A percentile compares a stretch with the other conserved stretches of the same genome.
These are phyloP conservation scores for Slavum lentiscoides DNA, from an alignment of 2,888 invertebrate species.

Conservation along the genomic window DNA sequence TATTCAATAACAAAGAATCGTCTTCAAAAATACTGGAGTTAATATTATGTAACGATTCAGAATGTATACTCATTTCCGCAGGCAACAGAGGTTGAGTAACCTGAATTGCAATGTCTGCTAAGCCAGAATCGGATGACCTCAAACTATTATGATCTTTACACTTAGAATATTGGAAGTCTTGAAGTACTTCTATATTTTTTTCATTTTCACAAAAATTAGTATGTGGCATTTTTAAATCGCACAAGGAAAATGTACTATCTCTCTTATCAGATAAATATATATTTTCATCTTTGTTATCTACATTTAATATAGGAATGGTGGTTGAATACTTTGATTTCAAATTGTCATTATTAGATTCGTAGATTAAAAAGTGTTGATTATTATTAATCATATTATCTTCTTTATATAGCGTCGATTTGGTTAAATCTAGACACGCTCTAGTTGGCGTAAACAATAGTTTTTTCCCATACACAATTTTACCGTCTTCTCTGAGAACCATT, in stretches of 20 bases:
- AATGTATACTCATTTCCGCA: slow-evolving; percentile 62
- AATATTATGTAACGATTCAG: slow-evolving; percentile 74
- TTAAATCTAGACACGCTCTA: slow-evolving; percentile 45
- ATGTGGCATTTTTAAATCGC: slow-evolving; percentile 26
- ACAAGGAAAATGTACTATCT: slow-evolving; percentile 33
- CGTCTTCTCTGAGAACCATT: slow-evolving; percentile 37
- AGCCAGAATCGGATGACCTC: slow-evolving; percentile 76
- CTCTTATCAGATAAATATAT: slow-evolving; percentile 20
- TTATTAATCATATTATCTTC: slow-evolving; percentile 16
- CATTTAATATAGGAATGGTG: slow-evolving; percentile 7
- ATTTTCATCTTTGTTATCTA: slow-evolving; percentile 12
- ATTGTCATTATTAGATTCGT: neutral
- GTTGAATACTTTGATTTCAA: slow-evolving; percentile 38
- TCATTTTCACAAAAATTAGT: slow-evolving; percentile 5
- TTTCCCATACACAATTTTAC: slow-evolving; percentile 37
- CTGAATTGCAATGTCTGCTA: slow-evolving; percentile 79
- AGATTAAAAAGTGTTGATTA: neutral
- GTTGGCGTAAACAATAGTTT: slow-evolving; percentile 38
- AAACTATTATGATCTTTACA: slow-evolving; percentile 64
- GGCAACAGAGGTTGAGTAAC: slow-evolving; percentile 61
- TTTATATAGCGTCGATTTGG: slow-evolving; percentile 34
- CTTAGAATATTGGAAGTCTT: slow-evolving; percentile 33
- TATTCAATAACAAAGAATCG: slow-evolving; percentile 35
- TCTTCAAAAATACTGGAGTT: slow-evolving; percentile 67
- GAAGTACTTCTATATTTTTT: slow-evolving; percentile 34